Conservation (phyloP, 1,140 invertebrate species). For the Trichonephila clavata region DNA sequence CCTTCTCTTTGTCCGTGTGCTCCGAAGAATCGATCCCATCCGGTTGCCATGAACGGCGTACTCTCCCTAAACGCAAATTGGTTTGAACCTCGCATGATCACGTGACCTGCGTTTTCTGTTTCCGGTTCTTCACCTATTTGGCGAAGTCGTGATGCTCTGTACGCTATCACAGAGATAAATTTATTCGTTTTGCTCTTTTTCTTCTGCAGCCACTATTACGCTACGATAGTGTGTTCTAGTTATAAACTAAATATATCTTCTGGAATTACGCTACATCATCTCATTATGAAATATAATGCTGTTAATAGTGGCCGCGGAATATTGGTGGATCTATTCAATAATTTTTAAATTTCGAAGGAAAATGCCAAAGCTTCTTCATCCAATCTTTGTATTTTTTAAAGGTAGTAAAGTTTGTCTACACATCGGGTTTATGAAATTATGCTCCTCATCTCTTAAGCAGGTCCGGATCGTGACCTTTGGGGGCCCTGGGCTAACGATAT, state of each 20-base stretch:
- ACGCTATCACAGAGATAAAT: constrained; percentile 59
- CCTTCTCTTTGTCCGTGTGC: constrained; percentile 57
- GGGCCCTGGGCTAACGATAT: no score
- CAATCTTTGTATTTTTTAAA: no score
- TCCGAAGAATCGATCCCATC: constrained; percentile 54
- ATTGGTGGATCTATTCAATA: no score
- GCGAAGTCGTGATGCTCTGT: not conserved
- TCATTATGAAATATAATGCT: constrained; percentile 14
- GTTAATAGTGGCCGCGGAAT: not conserved
- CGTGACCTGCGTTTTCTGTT: constrained; percentile 66
- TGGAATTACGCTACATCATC: constrained; percentile 48
- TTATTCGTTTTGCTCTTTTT: constrained; percentile 16
- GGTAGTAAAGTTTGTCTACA: no score
- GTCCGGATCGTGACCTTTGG: no score
- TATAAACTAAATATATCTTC: constrained; percentile 66
- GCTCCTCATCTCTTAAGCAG: no score
- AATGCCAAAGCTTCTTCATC: no score
- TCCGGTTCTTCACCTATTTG: constrained; percentile 75
- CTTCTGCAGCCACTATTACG: constrained; percentile 30
- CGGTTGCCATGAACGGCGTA: not conserved
- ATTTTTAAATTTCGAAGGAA: no score
- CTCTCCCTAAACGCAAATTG: constrained; percentile 49
- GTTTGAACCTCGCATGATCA: constrained; percentile 63
- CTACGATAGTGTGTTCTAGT: constrained; percentile 37
- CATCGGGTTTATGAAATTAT: no score